Evolutionary conservation across 2,113 vertebrate genomes (phyloP).

Genomic region (Connochaetes taurinus): DNA sequence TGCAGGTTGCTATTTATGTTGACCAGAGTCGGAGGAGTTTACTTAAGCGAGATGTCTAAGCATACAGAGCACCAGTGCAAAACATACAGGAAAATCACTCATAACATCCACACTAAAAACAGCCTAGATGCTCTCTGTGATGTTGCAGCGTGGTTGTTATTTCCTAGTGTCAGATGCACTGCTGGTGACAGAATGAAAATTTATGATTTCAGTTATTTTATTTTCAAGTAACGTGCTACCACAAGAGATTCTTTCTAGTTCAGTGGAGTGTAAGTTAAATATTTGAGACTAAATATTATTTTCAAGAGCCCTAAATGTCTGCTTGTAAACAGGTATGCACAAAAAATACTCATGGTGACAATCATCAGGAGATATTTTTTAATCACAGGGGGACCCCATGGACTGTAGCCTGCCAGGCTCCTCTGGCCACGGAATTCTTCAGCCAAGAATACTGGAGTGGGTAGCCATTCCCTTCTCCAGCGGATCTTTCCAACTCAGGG

Average conservation of each 20-base stretch:
- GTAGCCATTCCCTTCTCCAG: neutral
- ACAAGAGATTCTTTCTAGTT: constrained; percentile 12
- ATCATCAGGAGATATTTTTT: neutral
- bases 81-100: neutral
- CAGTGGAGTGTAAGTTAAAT: neutral
- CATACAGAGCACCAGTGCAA: constrained; percentile 20
- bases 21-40: constrained; percentile 40
- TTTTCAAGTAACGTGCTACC: constrained; percentile 26
- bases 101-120: neutral
- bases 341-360: neutral
- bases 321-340: neutral
- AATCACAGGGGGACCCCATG: neutral
- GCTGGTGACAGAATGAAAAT: constrained; percentile 20
- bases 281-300: neutral
- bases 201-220: constrained; percentile 22
- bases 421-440: neutral
- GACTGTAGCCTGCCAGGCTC: neutral
- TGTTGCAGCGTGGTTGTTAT: neutral
- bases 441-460: neutral
- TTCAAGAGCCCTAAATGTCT: neutral
- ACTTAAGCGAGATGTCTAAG: constrained; percentile 33
- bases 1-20: constrained; percentile 66
- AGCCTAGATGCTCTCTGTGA: neutral
- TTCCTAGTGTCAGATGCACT: neutral
- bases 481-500: neutral